Conservation (phyloP, 2,888 invertebrate species). For the Plusia festucae region DNA sequence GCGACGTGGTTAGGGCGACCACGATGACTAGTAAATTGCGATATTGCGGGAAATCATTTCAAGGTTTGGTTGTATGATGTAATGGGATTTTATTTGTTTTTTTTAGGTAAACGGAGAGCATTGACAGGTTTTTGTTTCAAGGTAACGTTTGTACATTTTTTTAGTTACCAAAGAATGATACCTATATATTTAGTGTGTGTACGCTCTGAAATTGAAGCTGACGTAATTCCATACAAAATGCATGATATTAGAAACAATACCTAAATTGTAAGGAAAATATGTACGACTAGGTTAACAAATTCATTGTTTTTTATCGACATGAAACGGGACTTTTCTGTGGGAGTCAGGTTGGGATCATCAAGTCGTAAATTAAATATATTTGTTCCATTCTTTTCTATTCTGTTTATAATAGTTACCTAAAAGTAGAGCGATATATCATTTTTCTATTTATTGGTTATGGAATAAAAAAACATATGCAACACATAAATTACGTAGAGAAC, state of each 20-base stretch:
- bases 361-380: neutral
- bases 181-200: no score
- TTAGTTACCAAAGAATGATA: no score
- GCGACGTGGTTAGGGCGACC: constrained; percentile 43
- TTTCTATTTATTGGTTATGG: no score
- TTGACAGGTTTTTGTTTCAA: neutral
- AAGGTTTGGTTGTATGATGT: neutral
- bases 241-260: no score
- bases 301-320: neutral
- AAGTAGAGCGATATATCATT: no score
- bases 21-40: neutral
- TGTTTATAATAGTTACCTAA: no score
- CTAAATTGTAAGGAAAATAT: neutral
- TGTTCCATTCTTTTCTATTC: no score
- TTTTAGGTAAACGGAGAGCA: neutral
- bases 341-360: neutral
- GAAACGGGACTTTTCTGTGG: neutral
- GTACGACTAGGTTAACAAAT: neutral
- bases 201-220: no score
- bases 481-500: no score
- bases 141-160: neutral
- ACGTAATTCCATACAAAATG: no score
- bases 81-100: neutral
- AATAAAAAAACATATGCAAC: no score
- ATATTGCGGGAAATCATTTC: neutral